Percentiles rank a stretch among this genome's conserved stretches.
Conservation (phyloP, 2,113 vertebrate genomes). For the Bungarus multicinctus region DNA sequence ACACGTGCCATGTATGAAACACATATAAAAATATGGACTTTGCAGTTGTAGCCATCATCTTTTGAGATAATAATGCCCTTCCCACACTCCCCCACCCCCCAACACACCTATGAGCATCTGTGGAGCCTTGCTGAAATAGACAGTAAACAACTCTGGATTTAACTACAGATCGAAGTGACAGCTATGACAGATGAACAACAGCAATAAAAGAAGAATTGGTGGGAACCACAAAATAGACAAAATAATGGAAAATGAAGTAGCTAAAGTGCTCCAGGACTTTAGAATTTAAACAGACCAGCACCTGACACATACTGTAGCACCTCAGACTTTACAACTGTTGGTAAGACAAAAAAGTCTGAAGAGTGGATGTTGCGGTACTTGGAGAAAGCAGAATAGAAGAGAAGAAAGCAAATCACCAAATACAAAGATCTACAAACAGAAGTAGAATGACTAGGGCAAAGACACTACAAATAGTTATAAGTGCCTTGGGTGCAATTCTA, state of each 20-base stretch:
- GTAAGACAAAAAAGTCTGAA: too few species aligned
- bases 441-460: background rate
- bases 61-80: background rate
- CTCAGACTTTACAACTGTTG: background rate
- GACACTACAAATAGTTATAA: background rate
- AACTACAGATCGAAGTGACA: background rate
- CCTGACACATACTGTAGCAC: too few species aligned
- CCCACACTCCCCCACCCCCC: background rate
- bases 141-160: background rate
- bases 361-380: too few species aligned
- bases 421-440: background rate
- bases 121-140: background rate
- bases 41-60: background rate
- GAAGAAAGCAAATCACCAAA: background rate
- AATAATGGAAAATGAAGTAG: too few species aligned
- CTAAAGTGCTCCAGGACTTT: background rate
- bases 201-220: background rate
- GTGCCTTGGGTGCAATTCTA: background rate
- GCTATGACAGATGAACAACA: background rate
- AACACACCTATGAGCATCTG: background rate
- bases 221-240: background rate
- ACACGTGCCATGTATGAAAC: background rate
- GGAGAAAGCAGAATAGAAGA: too few species aligned
- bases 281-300: background rate
- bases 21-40: background rate